Evolutionary conservation across 1,140 invertebrate genomes (phyloP).

Genomic region (Asobara japonica): DNA sequence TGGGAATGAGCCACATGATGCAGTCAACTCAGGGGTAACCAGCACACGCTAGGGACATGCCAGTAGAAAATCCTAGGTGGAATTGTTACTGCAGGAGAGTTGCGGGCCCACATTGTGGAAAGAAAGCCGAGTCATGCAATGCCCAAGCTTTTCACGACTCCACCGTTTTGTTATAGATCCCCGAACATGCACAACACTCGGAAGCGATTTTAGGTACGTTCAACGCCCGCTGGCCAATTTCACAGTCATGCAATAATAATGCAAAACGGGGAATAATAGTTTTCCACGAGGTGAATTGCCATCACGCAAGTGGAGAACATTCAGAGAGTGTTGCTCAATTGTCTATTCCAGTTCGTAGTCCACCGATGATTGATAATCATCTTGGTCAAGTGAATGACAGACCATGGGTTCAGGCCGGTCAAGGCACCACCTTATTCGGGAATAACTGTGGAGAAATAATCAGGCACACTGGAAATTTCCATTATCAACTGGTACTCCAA

Average conservation of each 20-base stretch:
- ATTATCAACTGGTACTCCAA: neutral
- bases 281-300: constrained; percentile 42
- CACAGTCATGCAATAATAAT: constrained; percentile 64
- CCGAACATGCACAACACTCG: constrained; percentile 24
- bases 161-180: constrained; percentile 17
- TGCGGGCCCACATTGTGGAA: neutral
- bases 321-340: neutral
- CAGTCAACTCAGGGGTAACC: neutral
- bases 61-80: constrained; percentile 61
- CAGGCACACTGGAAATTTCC: neutral
- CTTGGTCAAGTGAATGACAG: neutral
- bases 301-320: constrained; percentile 22
- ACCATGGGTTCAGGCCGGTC: neutral
- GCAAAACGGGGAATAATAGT: constrained; percentile 55
- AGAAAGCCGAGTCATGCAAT: constrained; percentile 64
- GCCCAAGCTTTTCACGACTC: constrained; percentile 26
- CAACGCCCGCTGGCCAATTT: constrained; percentile 44
- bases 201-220: constrained; percentile 25
- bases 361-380: neutral
- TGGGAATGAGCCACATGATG: constrained; percentile 64
- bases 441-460: neutral
- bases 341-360: neutral
- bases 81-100: constrained; percentile 49
- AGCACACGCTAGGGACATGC: constrained; percentile 12
- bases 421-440: neutral